Evolutionary conservation across 1,140 invertebrate genomes (phyloP).

Genomic region (Lasioglossum albipes): DNA sequence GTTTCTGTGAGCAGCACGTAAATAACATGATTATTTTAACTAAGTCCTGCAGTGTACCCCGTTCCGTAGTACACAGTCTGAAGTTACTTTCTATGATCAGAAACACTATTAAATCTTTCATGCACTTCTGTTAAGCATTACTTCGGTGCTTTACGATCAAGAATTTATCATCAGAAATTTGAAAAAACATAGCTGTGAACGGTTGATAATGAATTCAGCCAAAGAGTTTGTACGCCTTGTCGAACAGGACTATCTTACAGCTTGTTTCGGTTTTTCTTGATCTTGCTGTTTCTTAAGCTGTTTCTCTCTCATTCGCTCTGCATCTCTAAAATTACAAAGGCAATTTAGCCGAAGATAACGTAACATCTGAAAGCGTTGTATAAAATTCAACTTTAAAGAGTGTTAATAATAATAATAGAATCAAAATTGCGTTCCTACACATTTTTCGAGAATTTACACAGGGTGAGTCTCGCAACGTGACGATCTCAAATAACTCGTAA

Average conservation of each 20-base stretch:
- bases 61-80: constrained; percentile 37
- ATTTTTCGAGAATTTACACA: too few species aligned
- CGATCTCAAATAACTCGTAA: too few species aligned
- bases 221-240: constrained; percentile 39
- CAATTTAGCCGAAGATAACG: too few species aligned
- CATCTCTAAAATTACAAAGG: constrained; percentile 78
- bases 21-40: constrained; percentile 53
- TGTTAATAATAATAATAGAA: neutral
- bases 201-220: constrained; percentile 27
- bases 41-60: constrained; percentile 42
- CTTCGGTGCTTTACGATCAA: constrained; percentile 21
- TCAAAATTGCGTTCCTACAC: too few species aligned
- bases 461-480: too few species aligned
- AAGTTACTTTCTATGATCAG: constrained; percentile 51
- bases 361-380: too few species aligned
- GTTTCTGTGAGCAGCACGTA: constrained; percentile 40
- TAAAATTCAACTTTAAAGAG: too few species aligned
- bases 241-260: constrained; percentile 55
- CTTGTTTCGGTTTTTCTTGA: constrained; percentile 64
- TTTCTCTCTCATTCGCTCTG: constrained; percentile 83
- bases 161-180: constrained; percentile 25
- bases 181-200: constrained; percentile 35
- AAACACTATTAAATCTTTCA: constrained; percentile 45
- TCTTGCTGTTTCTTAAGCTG: constrained; percentile 77
- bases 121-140: constrained; percentile 26